Evolutionary conservation across 2,797 vertebrate species (phyloP).

Genomic region (Lepus townsendii): DNA sequence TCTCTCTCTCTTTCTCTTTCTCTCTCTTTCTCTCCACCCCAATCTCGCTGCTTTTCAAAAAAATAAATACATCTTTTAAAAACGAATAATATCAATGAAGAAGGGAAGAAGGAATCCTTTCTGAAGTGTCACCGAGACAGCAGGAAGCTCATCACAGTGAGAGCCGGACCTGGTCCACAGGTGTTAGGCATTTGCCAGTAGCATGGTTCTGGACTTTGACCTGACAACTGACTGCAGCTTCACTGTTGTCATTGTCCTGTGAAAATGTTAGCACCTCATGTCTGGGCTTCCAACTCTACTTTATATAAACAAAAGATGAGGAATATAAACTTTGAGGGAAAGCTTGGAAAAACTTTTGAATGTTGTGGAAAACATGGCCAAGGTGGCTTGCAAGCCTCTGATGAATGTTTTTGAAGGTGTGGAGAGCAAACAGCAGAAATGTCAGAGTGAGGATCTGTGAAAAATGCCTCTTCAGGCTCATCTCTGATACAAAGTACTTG

Average conservation of each 20-base stretch:
- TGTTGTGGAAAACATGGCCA: not conserved
- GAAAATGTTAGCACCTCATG: not conserved
- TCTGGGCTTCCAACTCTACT: not conserved
- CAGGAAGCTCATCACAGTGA: not conserved
- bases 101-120: not conserved
- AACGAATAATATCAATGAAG: not conserved
- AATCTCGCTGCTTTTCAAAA: too few species aligned
- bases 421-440: not conserved
- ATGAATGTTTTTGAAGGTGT: not conserved
- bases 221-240: not conserved
- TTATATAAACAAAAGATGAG: conserved; percentile 1
- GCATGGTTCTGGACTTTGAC: not conserved
- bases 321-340: not conserved
- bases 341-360: not conserved
- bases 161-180: not conserved
- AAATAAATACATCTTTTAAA: too few species aligned
- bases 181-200: not conserved
- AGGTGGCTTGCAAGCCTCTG: not conserved
- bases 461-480: not conserved
- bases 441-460: not conserved
- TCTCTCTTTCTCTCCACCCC: too few species aligned
- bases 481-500: not conserved
- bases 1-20: too few species aligned
- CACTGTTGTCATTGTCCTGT: not conserved
- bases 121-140: not conserved